Percentiles rank a stretch among this genome's conserved stretches.
Conservation (phyloP, 2,888 invertebrate species). For the Mongoloraphidia duomilia region DNA sequence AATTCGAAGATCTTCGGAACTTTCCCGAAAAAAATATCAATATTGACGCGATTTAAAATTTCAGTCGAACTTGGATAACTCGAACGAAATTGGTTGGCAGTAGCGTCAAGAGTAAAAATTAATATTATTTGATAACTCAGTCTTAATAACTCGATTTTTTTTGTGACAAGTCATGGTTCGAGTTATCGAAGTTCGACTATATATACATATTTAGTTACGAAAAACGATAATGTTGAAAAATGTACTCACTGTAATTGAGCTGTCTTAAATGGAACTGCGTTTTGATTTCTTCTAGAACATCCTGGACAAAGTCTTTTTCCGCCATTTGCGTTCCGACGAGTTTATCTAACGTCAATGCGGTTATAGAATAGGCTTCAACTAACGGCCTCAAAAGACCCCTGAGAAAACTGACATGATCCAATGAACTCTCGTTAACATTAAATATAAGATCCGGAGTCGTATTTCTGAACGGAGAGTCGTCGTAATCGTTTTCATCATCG, state of each 20-base stretch:
- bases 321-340: slow-evolving; percentile 39
- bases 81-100: background rate
- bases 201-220: slow-evolving; percentile 4
- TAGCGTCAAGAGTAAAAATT: no score
- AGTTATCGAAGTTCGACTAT: no score
- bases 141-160: no score
- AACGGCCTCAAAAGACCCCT: slow-evolving; percentile 52
- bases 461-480: slow-evolving; percentile 22
- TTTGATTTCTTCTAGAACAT: slow-evolving; percentile 49
- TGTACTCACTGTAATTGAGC: slow-evolving; percentile 44
- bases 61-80: no score
- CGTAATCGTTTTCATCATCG: slow-evolving; percentile 32
- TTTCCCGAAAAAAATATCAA: no score
- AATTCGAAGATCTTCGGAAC: no score
- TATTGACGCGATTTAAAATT: no score
- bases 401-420: slow-evolving; percentile 24
- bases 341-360: slow-evolving; percentile 41
- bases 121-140: no score
- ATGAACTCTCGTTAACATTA: slow-evolving; percentile 17
- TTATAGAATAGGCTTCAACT: slow-evolving; percentile 57
- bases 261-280: slow-evolving; percentile 41
- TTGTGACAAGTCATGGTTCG: no score
- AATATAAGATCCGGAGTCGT: slow-evolving; percentile 14
- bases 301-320: slow-evolving; percentile 52
- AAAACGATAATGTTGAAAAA: background rate